Base-by-base conservation (phyloP, 1,140 invertebrate species). In the Doryteuthis pealeii region DNA sequence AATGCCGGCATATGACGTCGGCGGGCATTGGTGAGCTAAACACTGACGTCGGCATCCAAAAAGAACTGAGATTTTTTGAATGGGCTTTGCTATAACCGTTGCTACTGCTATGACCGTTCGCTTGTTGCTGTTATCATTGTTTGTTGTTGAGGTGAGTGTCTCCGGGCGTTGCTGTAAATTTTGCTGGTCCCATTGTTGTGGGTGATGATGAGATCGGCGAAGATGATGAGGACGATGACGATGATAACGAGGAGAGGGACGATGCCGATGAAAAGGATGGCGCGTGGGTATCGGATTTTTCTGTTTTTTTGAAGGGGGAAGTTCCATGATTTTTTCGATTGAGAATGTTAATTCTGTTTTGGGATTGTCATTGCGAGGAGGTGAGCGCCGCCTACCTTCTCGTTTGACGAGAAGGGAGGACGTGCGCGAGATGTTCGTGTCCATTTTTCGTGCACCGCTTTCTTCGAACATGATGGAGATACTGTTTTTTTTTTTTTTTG, bases 311-410 rank as follows among this genome's bases (percentile, higher is more conserved):
- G 54, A 62, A 22, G 54, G 54, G 5, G 54, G 18, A 22, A 62
- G 26, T 22, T 74, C 82, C 70, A 84, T 84, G 26, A 84, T 79
- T 74, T 78, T 82, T 68, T 84, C 83, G 22, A 84, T 84, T n/a
- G 83, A 84, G 67, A 84, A 84, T 3, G 83, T 75, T 26, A 84
- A 78, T 58, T 75, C 76, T 26, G 80, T 76, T 74, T 80, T 83
- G 15, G 32, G 22, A 33, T 35, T 49, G n/a, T 65, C 31, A 49
- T 74, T 73, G 32, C 49, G 40, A 14, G 70, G 26, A 62, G 54
- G 54, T 6, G 26, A 6, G 0, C 6, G 18, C 12, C 18, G 18
- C 18, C 22, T 22, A 22, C 6, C 5, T 22, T 22, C 54, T 28
- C 18, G 5, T 22, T 62, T 62, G 12, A 15, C 18, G 22, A 62